phyloP scores from a whole-genome alignment of 2,888 invertebrate species.

The Subacronicta megacephala region DNA sequence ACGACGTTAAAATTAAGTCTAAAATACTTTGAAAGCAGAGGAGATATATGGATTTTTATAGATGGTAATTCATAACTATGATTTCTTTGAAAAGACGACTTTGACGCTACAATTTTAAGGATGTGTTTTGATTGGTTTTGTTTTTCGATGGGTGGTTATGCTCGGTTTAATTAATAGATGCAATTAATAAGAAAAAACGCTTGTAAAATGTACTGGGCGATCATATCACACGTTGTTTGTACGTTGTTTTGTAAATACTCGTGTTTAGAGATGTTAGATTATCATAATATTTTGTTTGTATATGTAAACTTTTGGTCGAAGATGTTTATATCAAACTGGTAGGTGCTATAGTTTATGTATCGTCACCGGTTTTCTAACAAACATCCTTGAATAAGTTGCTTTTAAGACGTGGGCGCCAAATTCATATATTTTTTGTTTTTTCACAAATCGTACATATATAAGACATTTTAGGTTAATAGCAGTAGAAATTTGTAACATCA shows the following conservation, averaged over 20 bases:
- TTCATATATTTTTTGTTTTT: too few species aligned
- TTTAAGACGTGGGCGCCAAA: too few species aligned
- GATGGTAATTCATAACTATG: constrained; percentile 30
- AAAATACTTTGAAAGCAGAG: constrained; percentile 13
- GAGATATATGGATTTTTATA: constrained; percentile 57
- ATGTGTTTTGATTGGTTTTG: constrained; percentile 21
- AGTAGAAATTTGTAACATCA: too few species aligned
- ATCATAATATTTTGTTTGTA: constrained; percentile 55
- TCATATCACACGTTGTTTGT: constrained; percentile 52
- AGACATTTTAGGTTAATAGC: too few species aligned
- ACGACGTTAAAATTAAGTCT: background rate
- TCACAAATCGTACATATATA: too few species aligned
- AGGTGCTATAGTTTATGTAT: constrained; percentile 38
- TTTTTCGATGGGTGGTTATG: constrained; percentile 54
- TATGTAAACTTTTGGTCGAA: constrained; percentile 40
- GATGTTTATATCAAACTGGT: constrained; percentile 37
- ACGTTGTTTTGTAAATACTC: constrained; percentile 50
- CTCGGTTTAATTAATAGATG: constrained; percentile 55
- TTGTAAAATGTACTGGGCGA: constrained; percentile 45
- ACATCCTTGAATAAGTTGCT: background rate
- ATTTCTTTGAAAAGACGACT: constrained; percentile 32
- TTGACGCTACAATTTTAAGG: constrained; percentile 5
- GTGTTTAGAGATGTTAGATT: constrained; percentile 55
- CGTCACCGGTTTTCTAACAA: constrained; percentile 24
- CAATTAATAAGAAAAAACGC: constrained; percentile 50